Conservation (phyloP, 2,797 vertebrate species). For the Hydrolagus colliei region DNA sequence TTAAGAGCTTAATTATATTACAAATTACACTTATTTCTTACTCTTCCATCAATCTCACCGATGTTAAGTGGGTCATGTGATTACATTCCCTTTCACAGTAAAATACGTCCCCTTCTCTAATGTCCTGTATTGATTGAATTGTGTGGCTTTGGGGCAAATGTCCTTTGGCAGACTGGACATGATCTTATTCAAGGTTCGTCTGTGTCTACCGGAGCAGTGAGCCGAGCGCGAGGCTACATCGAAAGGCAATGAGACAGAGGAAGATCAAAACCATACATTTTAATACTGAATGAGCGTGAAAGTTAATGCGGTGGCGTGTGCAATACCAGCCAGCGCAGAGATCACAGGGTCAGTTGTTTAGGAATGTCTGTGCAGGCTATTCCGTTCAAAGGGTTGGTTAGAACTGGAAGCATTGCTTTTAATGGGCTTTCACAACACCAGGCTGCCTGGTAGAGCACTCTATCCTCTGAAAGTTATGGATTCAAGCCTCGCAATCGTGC, state of each 20-base stretch:
- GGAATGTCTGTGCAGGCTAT: too few relatives aligned
- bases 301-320: too few relatives aligned
- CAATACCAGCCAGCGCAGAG: too few relatives aligned
- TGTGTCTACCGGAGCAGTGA: neutral
- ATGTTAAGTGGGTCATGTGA: constrained; percentile 17
- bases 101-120: neutral
- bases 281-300: too few relatives aligned
- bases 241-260: neutral
- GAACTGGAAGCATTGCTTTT: too few relatives aligned
- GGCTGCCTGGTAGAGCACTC: too few relatives aligned
- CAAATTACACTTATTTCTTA: constrained; percentile 21
- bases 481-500: too few relatives aligned
- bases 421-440: too few relatives aligned
- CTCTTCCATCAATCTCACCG: constrained; percentile 3
- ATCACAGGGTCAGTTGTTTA: too few relatives aligned
- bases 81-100: constrained; percentile 6
- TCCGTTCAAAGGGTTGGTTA: too few relatives aligned
- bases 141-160: neutral
- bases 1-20: constrained; percentile 25
- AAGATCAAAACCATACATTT: neutral
- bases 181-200: neutral
- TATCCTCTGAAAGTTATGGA: too few relatives aligned
- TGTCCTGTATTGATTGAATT: neutral
- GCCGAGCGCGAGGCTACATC: neutral
- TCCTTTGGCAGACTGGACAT: neutral